Evolutionary conservation across 92 coral and sea anemone genomes (phyloP).

Genomic region (Palythoa caribaeorum): DNA sequence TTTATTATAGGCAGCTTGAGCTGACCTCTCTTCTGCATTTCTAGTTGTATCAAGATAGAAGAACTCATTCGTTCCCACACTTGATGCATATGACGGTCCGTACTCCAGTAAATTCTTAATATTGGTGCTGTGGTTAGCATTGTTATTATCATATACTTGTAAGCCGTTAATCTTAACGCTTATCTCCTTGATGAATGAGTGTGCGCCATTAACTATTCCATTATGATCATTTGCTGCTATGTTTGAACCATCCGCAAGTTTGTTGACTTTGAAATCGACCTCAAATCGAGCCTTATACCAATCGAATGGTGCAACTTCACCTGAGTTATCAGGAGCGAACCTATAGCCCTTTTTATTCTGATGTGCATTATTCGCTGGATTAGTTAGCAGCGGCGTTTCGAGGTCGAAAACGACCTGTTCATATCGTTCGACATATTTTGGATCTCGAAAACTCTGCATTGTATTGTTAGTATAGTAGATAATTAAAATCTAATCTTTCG

Average conservation of each 20-base stretch:
- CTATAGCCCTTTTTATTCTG: not conserved
- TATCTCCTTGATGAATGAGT: not conserved
- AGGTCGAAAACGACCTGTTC: constrained; percentile 39
- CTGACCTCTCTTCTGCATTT: not conserved
- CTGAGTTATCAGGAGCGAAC: constrained; percentile 17
- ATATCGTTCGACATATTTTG: constrained; percentile 23
- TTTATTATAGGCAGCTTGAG: not conserved
- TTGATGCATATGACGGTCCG: not conserved
- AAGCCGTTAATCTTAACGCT: not conserved
- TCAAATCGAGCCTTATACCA: constrained; percentile 24
- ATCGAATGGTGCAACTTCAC: constrained; percentile 39
- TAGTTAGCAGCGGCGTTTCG: constrained; percentile 10
- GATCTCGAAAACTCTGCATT: not conserved
- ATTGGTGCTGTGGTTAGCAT: not conserved
- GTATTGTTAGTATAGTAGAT: too few relatives aligned
- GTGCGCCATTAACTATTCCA: not conserved
- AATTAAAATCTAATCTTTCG: too few relatives aligned
- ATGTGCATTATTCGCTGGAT: not conserved
- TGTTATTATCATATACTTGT: not conserved
- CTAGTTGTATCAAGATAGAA: not conserved
- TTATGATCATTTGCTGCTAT: not conserved
- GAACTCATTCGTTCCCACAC: not conserved
- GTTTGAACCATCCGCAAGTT: not conserved
- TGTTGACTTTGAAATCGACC: not conserved
- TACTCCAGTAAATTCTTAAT: not conserved